Percentiles rank a stretch among this genome's conserved stretches.
These are phyloP conservation scores for Ctenomys sociabilis DNA, from an alignment of 2,113 vertebrate genomes.

Conservation along the genomic window DNA sequence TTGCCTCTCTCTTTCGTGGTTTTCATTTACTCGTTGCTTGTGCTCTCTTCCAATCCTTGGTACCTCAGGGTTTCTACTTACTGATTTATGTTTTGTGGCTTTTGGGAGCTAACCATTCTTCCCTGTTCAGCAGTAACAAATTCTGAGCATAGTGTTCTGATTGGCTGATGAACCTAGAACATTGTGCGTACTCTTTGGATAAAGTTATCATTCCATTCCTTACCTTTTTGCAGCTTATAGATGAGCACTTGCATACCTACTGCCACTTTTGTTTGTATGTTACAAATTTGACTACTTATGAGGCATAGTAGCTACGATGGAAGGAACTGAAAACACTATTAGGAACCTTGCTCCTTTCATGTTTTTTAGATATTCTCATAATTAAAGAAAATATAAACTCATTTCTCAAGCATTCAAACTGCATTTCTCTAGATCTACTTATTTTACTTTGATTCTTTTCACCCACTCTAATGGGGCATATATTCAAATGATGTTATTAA, in stretches of 20 bases:
- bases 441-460: background rate
- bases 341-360: background rate
- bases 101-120: background rate
- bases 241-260: background rate
- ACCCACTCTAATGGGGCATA: background rate
- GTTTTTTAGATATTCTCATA: background rate
- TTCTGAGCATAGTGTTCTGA: background rate
- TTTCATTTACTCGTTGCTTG: background rate
- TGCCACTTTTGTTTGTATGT: background rate
- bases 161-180: background rate
- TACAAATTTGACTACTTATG: background rate
- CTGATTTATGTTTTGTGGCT: background rate
- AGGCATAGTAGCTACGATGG: background rate
- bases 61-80: background rate
- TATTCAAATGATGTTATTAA: slow-evolving; percentile 16
- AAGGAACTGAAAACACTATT: background rate
- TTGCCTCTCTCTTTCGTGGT: background rate
- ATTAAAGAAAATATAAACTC: slow-evolving; percentile 20
- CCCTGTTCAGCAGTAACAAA: background rate
- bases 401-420: slow-evolving; percentile 12
- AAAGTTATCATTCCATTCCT: background rate
- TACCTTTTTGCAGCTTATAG: background rate
- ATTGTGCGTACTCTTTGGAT: background rate
- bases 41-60: background rate
- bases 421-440: slow-evolving; percentile 12